These are phyloP conservation scores for Pseudomyrmex flavicornis DNA, from an alignment of 1,140 invertebrate species.

Conservation along the genomic window DNA sequence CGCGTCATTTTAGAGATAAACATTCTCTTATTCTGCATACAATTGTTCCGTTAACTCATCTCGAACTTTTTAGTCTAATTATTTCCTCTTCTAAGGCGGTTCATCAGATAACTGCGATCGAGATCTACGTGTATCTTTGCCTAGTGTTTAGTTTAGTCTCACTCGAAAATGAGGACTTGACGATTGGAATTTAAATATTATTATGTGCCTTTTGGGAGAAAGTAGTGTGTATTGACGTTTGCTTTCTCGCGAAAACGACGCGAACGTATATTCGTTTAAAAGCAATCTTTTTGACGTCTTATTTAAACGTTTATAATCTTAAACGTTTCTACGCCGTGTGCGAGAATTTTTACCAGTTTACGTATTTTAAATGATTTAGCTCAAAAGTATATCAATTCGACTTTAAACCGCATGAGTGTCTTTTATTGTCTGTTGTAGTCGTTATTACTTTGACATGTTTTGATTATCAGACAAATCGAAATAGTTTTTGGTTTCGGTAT, in stretches of 20 bases:
- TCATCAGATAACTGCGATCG: slow-evolving; percentile 70
- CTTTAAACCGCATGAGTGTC: not conserved
- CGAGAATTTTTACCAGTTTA: slow-evolving; percentile 36
- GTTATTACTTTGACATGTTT: slow-evolving; percentile 17
- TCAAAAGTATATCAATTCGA: not conserved
- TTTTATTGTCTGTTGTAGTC: slow-evolving; percentile 19
- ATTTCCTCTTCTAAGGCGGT: slow-evolving; percentile 67
- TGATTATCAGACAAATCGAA: slow-evolving; percentile 17
- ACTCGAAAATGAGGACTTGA: slow-evolving; percentile 34
- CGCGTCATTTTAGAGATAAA: slow-evolving; percentile 24
- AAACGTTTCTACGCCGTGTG: slow-evolving; percentile 4
- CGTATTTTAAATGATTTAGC: slow-evolving; percentile 25
- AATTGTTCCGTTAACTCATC: slow-evolving; percentile 44
- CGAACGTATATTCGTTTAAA: slow-evolving; percentile 31
- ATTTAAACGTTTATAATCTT: slow-evolving; percentile 21
- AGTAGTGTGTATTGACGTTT: slow-evolving; percentile 45
- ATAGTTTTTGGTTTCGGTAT: slow-evolving; percentile 66
- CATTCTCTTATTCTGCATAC: slow-evolving; percentile 13
- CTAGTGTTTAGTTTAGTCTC: slow-evolving; percentile 28
- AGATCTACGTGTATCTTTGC: slow-evolving; percentile 51
- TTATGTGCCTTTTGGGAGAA: slow-evolving; percentile 49
- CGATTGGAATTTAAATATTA: slow-evolving; percentile 44
- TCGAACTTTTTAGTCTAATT: slow-evolving; percentile 67
- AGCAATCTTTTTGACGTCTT: slow-evolving; percentile 18
- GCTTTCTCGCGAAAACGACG: slow-evolving; percentile 31